A percentile compares a stretch with the other conserved stretches of the same genome.
phyloP scores from a whole-genome alignment of 1,140 invertebrate genomes.

The Platyscapa corneri region DNA sequence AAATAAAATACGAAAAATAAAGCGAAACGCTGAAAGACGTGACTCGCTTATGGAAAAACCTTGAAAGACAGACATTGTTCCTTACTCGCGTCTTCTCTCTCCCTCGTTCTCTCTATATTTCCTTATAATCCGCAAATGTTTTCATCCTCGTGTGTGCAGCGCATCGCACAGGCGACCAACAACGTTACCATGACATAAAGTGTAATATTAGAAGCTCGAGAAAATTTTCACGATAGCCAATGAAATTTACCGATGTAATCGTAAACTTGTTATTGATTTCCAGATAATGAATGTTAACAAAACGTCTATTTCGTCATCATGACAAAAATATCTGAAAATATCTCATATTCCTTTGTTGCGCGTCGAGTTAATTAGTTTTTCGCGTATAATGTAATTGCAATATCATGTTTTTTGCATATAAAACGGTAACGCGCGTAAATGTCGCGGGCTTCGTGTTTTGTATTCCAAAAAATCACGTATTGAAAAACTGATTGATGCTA shows the following conservation, averaged over 20 bases:
- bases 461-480: not conserved
- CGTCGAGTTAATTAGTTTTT: not conserved
- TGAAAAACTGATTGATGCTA: not conserved
- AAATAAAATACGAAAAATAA: conserved; percentile 10
- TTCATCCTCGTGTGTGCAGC: conserved; percentile 25
- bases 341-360: not conserved
- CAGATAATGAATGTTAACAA: not conserved
- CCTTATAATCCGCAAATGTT: conserved; percentile 12
- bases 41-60: conserved; percentile 45
- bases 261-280: not conserved
- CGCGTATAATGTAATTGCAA: conserved; percentile 1
- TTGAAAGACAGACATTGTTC: not conserved
- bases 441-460: not conserved
- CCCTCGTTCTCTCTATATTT: not conserved
- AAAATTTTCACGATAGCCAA: conserved; percentile 1
- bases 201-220: conserved; percentile 31
- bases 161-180: not conserved
- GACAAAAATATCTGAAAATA: too few species aligned
- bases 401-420: not conserved
- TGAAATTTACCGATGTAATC: conserved; percentile 2
- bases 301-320: too few species aligned
- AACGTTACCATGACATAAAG: conserved; percentile 7
- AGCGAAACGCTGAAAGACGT: conserved; percentile 10
- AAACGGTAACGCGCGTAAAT: too few species aligned
- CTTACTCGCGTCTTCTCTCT: not conserved